Conservation (phyloP, 1,140 invertebrate species). For the Cyphomyrmex costatus region DNA sequence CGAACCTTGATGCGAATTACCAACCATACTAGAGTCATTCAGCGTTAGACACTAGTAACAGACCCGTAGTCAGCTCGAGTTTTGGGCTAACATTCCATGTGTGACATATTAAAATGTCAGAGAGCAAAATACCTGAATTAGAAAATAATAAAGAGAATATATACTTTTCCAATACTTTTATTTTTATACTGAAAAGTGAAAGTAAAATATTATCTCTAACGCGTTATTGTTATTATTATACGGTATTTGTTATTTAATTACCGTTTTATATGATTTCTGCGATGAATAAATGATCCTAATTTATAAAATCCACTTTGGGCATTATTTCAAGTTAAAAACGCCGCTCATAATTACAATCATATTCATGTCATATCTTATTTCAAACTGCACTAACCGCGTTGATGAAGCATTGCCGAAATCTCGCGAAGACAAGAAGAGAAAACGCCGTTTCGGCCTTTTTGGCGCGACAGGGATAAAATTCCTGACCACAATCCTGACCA, state of each 20-base stretch:
- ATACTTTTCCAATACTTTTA: not conserved
- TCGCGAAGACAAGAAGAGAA: not conserved
- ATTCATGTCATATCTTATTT: not conserved
- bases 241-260: not conserved
- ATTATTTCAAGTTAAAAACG: not conserved
- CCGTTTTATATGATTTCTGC: not conserved
- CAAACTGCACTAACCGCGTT: not conserved
- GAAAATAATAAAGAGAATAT: not conserved
- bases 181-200: not conserved
- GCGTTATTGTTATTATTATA: not conserved
- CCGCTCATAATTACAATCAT: not conserved
- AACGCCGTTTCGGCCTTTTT: not conserved
- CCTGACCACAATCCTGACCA: not conserved
- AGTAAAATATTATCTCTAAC: not conserved
- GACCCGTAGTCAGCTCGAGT: not conserved
- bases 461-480: constrained; percentile 2
- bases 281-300: not conserved
- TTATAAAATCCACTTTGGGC: not conserved
- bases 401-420: not conserved
- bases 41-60: not conserved
- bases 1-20: constrained; percentile 55
- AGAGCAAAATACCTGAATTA: not conserved
- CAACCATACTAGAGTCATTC: constrained; percentile 19
- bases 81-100: not conserved
- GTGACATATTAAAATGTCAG: not conserved